A percentile compares a stretch with the other conserved stretches of the same genome.
Evolutionary conservation across 2,797 vertebrate genomes (phyloP).

Genomic region (Lagocephalus sceleratus): DNA sequence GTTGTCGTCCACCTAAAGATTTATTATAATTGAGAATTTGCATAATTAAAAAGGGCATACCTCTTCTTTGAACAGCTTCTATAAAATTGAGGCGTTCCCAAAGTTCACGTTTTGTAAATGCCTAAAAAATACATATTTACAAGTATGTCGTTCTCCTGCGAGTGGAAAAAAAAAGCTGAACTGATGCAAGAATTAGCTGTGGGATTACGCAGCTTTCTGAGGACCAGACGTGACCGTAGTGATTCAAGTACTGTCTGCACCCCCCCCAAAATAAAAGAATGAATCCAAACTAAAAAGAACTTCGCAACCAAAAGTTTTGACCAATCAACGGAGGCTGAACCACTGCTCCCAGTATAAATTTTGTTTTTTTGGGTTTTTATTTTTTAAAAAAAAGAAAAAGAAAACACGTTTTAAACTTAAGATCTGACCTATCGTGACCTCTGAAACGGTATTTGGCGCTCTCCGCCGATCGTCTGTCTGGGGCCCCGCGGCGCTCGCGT

Average conservation of each 20-base stretch:
- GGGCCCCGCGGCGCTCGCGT: too few species aligned
- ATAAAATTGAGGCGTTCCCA: conserved; percentile 75
- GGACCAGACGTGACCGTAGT: conserved; percentile 7
- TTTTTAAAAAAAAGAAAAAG: too few species aligned
- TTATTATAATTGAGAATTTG: conserved; percentile 65
- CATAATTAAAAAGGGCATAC: conserved; percentile 77
- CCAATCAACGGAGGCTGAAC: conserved; percentile 8
- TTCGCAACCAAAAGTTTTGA: too few species aligned
- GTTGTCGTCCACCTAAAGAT: conserved; percentile 50
- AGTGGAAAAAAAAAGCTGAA: conserved; percentile 41
- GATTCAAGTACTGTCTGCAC: too few species aligned
- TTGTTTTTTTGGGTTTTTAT: background rate
- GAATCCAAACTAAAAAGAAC: too few species aligned
- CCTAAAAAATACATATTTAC: conserved; percentile 81
- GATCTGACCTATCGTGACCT: too few species aligned
- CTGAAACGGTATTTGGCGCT: too few species aligned
- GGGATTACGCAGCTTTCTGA: conserved; percentile 14
- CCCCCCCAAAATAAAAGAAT: too few species aligned
- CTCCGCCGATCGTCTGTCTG: too few species aligned
- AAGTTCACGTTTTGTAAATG: conserved; percentile 75
- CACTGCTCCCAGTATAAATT: conserved; percentile 21
- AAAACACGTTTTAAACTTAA: too few species aligned
- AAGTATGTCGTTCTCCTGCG: conserved; percentile 62
- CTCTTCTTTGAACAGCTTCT: conserved; percentile 72
- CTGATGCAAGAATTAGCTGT: conserved; percentile 6